Conservation (phyloP, 2,113 vertebrate genomes). For the Gallinago paraguaiae region DNA sequence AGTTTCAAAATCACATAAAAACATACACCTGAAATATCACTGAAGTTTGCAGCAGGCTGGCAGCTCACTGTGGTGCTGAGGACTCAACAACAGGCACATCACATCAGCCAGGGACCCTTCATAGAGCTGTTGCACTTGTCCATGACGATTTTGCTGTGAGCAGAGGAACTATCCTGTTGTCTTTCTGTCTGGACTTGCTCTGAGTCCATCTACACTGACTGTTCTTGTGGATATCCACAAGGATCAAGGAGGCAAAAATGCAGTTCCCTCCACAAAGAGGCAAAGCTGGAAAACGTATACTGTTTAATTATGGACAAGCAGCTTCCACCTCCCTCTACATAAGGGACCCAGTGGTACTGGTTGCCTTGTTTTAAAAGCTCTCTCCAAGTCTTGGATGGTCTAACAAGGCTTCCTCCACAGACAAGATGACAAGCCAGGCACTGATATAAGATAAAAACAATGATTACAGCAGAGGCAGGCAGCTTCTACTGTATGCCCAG, state of each 20-base stretch:
- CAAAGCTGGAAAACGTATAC: not conserved
- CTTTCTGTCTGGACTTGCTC: not conserved
- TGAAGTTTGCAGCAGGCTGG: not conserved
- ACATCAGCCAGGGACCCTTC: not conserved
- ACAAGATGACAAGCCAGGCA: not conserved
- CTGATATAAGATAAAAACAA: not conserved
- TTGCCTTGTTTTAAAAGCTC: not conserved
- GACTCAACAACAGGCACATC: not conserved
- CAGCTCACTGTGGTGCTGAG: not conserved
- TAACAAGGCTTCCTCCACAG: not conserved
- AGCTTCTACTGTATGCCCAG: not conserved
- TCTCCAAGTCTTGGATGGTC: not conserved
- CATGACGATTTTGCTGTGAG: not conserved
- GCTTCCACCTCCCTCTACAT: not conserved
- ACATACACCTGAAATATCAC: not conserved
- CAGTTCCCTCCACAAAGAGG: not conserved
- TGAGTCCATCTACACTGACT: not conserved
- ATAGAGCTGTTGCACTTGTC: not conserved
- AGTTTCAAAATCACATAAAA: not conserved
- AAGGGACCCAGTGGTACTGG: not conserved
- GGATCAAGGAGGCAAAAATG: not conserved
- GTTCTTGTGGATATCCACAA: not conserved
- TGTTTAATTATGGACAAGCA: not conserved
- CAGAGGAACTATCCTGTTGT: not conserved
- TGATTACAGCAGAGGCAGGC: not conserved